These are phyloP conservation scores for Phalacrocorax pelagicus DNA, from an alignment of 2,113 vertebrate species.

Conservation along the genomic window DNA sequence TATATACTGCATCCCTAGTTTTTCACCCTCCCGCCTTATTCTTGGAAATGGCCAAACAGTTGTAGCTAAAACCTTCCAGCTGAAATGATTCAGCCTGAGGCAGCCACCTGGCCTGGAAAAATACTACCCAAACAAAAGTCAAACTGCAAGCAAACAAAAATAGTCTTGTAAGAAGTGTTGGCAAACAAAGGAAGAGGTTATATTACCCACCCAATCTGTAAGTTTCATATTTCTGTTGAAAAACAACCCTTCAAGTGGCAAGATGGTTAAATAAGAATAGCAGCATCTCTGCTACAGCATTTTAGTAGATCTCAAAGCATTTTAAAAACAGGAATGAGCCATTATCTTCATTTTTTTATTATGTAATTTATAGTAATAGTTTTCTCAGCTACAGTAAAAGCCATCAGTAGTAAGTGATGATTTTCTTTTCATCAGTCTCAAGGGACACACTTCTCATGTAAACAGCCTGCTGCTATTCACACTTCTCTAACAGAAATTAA, in stretches of 20 bases:
- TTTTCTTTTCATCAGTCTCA: constrained; percentile 38
- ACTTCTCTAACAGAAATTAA: constrained; percentile 24
- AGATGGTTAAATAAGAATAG: background rate
- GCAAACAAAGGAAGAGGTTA: background rate
- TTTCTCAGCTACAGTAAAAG: constrained; percentile 36
- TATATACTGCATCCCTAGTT: background rate
- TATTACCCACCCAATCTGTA: background rate
- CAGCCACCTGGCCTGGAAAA: constrained; percentile 4
- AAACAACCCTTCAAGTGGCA: background rate
- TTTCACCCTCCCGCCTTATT: background rate
- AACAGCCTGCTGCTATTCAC: constrained; percentile 35
- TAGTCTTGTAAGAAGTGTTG: background rate
- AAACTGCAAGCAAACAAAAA: background rate
- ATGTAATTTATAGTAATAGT: constrained; percentile 29
- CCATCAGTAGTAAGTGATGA: constrained; percentile 26
- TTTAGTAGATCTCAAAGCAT: constrained; percentile 8
- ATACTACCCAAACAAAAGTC: background rate
- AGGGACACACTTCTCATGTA: constrained; percentile 28
- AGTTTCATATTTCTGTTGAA: background rate
- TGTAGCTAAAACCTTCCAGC: background rate
- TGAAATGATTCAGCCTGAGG: background rate
- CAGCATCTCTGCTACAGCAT: background rate
- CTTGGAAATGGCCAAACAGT: background rate
- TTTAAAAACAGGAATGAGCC: constrained; percentile 25
- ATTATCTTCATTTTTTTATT: background rate